phyloP scores from a whole-genome alignment of 2,797 vertebrate genomes.

The Adelosebastes latens region DNA sequence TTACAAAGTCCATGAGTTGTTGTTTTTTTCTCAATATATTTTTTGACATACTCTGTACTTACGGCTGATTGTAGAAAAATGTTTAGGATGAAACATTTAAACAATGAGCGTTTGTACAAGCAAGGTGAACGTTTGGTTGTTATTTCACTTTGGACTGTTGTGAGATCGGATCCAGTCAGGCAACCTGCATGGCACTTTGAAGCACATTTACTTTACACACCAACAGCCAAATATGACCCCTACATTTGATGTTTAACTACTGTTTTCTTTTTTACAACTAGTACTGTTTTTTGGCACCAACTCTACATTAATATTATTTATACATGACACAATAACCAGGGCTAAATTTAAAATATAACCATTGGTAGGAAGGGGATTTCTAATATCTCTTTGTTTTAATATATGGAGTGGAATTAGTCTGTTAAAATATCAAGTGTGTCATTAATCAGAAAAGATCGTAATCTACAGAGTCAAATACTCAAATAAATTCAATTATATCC shows the following conservation, averaged over 20 bases:
- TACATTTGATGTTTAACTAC: background rate
- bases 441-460: background rate
- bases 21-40: conserved; percentile 28
- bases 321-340: conserved; percentile 8
- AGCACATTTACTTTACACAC: conserved; percentile 64
- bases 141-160: conserved; percentile 57
- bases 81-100: conserved; percentile 60
- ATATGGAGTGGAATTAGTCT: background rate
- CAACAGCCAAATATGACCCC: conserved; percentile 53
- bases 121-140: conserved; percentile 66
- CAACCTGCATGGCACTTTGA: conserved; percentile 74
- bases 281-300: conserved; percentile 26
- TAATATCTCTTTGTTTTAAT: background rate
- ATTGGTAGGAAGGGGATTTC: background rate
- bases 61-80: conserved; percentile 83
- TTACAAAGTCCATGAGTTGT: conserved; percentile 72
- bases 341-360: background rate
- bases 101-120: conserved; percentile 73
- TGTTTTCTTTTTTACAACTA: background rate
- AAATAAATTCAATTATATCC: background rate
- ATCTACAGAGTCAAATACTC: conserved; percentile 15
- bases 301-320: conserved; percentile 3
- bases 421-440: conserved; percentile 19
- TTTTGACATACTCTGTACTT: conserved; percentile 88
- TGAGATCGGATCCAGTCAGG: conserved; percentile 57